These are phyloP conservation scores for Listronotus bonariensis DNA, from an alignment of 1,140 invertebrate species.

Conservation along the genomic window DNA sequence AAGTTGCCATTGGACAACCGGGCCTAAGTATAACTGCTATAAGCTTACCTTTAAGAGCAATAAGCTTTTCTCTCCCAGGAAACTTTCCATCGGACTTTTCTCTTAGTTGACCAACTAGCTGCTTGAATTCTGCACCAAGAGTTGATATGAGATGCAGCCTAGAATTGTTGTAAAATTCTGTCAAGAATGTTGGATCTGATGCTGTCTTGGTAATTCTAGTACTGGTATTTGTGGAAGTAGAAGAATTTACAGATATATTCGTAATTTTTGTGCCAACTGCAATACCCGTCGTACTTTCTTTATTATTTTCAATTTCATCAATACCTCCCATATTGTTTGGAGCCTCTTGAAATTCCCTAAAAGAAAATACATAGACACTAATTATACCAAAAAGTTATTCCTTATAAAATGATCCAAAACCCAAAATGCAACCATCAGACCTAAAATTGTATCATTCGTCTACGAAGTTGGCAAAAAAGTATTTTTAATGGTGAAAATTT, in stretches of 20 bases:
- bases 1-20: too few species aligned
- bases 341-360: too few species aligned
- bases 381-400: too few species aligned
- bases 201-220: slow-evolving; percentile 59
- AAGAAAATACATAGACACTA: too few species aligned
- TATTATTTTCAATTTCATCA: not conserved
- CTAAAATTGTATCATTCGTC: too few species aligned
- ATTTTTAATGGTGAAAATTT: too few species aligned
- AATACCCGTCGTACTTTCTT: not conserved
- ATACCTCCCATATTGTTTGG: not conserved
- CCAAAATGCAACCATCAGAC: too few species aligned
- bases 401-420: too few species aligned
- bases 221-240: not conserved
- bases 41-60: slow-evolving; percentile 51
- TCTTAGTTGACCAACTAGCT: slow-evolving; percentile 80
- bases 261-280: not conserved
- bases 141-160: slow-evolving; percentile 93
- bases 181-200: slow-evolving; percentile 78
- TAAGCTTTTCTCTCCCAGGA: slow-evolving; percentile 62
- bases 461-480: too few species aligned
- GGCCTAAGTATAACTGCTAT: too few species aligned
- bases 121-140: slow-evolving; percentile 86
- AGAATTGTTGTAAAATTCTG: slow-evolving; percentile 93
- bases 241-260: not conserved
- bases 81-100: slow-evolving; percentile 65